Evolutionary conservation across 1,140 invertebrate species (phyloP).

Genomic region (Homalodisca vitripennis): DNA sequence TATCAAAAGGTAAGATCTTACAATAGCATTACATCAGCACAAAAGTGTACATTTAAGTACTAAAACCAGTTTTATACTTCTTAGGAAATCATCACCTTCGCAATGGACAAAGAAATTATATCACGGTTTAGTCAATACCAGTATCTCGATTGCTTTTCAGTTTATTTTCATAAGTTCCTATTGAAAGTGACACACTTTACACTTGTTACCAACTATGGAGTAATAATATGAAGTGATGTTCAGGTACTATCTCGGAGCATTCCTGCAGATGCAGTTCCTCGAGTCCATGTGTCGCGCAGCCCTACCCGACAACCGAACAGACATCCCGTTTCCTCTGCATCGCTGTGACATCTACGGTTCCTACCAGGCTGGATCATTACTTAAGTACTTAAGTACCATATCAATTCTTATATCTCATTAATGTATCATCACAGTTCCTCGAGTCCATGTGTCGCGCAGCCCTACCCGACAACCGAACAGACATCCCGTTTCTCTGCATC

Average conservation of each 20-base stretch:
- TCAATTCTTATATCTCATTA: too few species aligned
- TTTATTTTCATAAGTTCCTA: slow-evolving; percentile 33
- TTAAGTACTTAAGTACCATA: too few species aligned
- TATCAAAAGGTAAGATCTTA: too few species aligned
- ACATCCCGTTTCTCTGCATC: slow-evolving; percentile 52
- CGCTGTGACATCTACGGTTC: slow-evolving; percentile 71
- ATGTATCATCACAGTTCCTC: too few species aligned
- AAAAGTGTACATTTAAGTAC: too few species aligned
- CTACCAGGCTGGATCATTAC: slow-evolving; percentile 54
- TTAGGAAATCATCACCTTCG: neutral
- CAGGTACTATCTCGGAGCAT: slow-evolving; percentile 71
- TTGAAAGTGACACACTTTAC: too few species aligned
- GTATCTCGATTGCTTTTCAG: slow-evolving; percentile 11
- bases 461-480: slow-evolving; percentile 53
- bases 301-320: slow-evolving; percentile 52
- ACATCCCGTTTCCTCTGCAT: slow-evolving; percentile 55
- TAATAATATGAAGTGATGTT: too few species aligned
- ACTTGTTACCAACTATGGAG: too few species aligned
- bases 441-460: slow-evolving; percentile 65
- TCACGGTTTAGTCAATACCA: neutral
- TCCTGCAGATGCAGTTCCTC: slow-evolving; percentile 75
- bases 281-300: slow-evolving; percentile 65
- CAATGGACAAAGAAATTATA: neutral
- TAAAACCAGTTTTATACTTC: too few species aligned
- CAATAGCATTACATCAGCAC: too few species aligned